These are phyloP conservation scores for Drosophila azteca DNA, from an alignment of 1,140 invertebrate species.

Conservation along the genomic window DNA sequence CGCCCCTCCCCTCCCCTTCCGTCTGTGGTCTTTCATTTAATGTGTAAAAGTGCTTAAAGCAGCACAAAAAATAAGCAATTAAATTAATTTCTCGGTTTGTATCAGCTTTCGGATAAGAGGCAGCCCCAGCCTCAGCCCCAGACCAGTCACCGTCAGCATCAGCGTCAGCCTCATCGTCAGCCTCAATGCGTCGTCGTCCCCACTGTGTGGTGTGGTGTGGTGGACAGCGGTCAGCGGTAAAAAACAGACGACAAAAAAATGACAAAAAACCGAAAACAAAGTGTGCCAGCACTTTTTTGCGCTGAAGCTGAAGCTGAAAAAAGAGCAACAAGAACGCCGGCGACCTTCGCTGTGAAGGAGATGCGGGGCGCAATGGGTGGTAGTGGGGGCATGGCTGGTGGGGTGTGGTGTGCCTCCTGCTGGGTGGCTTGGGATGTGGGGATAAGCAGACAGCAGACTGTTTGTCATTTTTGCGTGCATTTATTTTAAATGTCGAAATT, in stretches of 20 bases:
- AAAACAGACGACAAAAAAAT: constrained; percentile 10
- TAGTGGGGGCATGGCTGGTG: neutral
- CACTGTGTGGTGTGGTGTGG: constrained; percentile 6
- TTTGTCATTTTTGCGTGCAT: constrained; percentile 51
- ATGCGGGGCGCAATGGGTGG: constrained; percentile 7
- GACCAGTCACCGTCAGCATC: no score
- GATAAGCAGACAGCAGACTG: constrained; percentile 25
- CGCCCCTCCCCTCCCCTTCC: neutral
- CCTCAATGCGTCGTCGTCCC: constrained; percentile 19
- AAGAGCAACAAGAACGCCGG: constrained; percentile 16
- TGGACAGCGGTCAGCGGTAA: constrained; percentile 39
- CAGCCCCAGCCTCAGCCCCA: no score
- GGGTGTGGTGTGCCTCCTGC: neutral
- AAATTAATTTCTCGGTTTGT: constrained; percentile 40
- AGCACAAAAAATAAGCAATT: constrained; percentile 57
- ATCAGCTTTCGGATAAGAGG: constrained; percentile 6
- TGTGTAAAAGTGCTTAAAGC: constrained; percentile 49
- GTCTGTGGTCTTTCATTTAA: constrained; percentile 57
- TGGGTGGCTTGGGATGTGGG: neutral
- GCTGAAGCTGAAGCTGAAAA: neutral
- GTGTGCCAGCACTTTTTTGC: constrained; percentile 43
- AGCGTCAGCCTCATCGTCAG: constrained; percentile 5
- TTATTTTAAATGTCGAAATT: constrained; percentile 58
- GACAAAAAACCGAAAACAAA: constrained; percentile 33
- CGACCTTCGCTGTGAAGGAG: constrained; percentile 48